Conservation (phyloP, 2,113 vertebrate genomes). For the Sebastes schlegelii region DNA sequence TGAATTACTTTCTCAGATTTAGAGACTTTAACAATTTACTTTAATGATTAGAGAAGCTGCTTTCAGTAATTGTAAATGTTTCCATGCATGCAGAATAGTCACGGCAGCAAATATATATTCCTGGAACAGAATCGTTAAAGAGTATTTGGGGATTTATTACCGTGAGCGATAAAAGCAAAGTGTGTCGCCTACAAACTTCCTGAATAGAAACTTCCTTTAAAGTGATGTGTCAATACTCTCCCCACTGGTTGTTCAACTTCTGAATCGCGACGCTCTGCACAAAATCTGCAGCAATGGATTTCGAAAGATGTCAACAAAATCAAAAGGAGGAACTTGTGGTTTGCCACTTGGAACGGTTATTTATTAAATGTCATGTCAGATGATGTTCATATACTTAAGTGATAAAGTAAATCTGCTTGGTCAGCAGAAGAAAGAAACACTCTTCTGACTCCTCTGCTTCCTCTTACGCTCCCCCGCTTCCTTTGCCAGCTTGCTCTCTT, state of each 20-base stretch:
- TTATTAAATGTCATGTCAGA: neutral
- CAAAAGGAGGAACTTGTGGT: neutral
- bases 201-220: neutral
- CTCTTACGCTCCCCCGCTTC: constrained; percentile 2
- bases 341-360: neutral
- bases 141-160: neutral
- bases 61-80: no score
- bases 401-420: constrained; percentile 8
- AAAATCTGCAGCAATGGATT: neutral
- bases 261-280: neutral
- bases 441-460: constrained; percentile 27
- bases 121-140: neutral
- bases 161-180: neutral
- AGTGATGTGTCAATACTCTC: no score
- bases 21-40: no score
- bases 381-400: neutral
- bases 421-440: constrained; percentile 37
- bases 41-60: no score
- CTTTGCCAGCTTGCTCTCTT: constrained; percentile 27
- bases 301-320: neutral
- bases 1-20: no score
- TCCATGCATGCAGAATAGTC: neutral
- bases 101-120: no score
- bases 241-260: no score
- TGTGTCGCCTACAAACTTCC: neutral